Percentiles rank a stretch among this genome's conserved stretches.
These are phyloP conservation scores for Dasypogon diadema DNA, from an alignment of 2,888 invertebrate species.

Conservation along the genomic window DNA sequence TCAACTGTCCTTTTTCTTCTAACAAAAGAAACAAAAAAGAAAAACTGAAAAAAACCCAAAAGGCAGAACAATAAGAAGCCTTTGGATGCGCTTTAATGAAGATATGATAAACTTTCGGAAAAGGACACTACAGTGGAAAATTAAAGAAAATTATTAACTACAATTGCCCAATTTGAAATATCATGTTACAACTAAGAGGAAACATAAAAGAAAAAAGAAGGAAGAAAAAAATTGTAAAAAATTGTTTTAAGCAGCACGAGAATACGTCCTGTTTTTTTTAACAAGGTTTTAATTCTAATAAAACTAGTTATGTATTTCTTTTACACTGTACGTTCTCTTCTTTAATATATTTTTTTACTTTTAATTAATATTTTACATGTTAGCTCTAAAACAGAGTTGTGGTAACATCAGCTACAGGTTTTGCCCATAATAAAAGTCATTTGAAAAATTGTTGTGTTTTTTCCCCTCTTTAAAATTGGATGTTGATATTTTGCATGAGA, in stretches of 20 bases:
- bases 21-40: conserved; percentile 13
- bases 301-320: conserved; percentile 36
- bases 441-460: background rate
- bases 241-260: conserved; percentile 20
- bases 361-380: conserved; percentile 42
- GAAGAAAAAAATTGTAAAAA: conserved; percentile 19
- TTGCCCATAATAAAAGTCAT: conserved; percentile 14
- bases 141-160: conserved; percentile 31
- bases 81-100: background rate
- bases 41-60: background rate
- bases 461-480: background rate
- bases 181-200: conserved; percentile 30
- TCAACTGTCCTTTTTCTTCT: conserved; percentile 36
- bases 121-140: background rate
- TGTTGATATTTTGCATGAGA: background rate
- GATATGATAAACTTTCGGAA: too few relatives aligned
- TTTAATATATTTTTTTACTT: conserved; percentile 16
- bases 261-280: conserved; percentile 13
- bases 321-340: conserved; percentile 16
- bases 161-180: conserved; percentile 43
- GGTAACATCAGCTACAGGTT: conserved; percentile 45
- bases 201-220: conserved; percentile 29
- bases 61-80: background rate
- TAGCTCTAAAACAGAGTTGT: conserved; percentile 47
- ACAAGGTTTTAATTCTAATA: conserved; percentile 24